Base-by-base conservation (phyloP, 2,888 invertebrate genomes). In the Trissolcus brochymenae region DNA sequence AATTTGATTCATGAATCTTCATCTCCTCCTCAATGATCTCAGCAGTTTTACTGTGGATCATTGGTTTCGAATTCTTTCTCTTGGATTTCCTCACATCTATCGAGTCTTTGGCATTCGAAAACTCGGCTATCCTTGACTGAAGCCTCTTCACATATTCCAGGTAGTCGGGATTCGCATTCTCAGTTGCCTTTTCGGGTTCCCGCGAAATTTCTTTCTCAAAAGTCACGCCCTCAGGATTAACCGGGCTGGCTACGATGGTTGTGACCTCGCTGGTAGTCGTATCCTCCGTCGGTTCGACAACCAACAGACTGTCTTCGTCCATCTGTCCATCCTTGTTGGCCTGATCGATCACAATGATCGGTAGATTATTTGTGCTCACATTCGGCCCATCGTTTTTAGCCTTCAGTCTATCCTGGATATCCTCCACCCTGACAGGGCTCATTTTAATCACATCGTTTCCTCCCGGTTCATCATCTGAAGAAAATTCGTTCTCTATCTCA, bases 91-190 rank as follows among this genome's bases (percentile, higher is more conserved):
- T 90, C 0, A 92, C 89, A 83, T 94, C 94, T 67, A 94, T 92
- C 0, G 94, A 93, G 86, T 94, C 94, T 76, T 92, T 91, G 0
- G 91, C 93, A 81, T 93, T 94, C 76, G 93, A 92, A 81, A 94
- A 94, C 82, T 94, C 94, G 1, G 93, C 91, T 64, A 93, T 92
- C 86, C 93, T 92, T 17, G 93, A 93, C 84, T 93, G 93, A 41
- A 94, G 85, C 54, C 93, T 90, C 70, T 93, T 92, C 29, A 93
- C 93, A 82, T 93, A 94, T 74, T 93, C 93, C 78, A 92, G 81
- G 80, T 90, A 90, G 64, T 90, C 90, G 0, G 89, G 88, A 73
- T 88, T 89, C 0, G 88, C 86, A 70, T 88, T 88, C 55, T 88
- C 87, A 3, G 84, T 83, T 2, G 72, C 35, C 9, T 60, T 64